Conservation (phyloP, 2,113 vertebrate genomes). For the Neolamprologus sp. region DNA sequence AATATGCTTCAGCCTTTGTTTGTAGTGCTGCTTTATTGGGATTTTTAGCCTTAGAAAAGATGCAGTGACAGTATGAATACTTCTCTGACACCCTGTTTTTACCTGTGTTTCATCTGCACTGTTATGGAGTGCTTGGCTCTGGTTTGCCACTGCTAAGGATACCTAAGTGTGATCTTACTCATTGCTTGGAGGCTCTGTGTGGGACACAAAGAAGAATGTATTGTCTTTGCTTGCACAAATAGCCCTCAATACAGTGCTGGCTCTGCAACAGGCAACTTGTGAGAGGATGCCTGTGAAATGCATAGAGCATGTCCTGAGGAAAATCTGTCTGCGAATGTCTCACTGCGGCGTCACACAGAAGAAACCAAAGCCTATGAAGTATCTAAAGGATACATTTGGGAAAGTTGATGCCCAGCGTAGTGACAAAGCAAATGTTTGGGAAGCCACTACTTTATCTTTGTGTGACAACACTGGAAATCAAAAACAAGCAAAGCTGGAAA, state of each 20-base stretch:
- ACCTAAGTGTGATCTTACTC: slow-evolving; percentile 12
- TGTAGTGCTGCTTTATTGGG: slow-evolving; percentile 1
- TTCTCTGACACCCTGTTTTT: slow-evolving; percentile 1
- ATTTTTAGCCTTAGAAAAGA: slow-evolving; percentile 12
- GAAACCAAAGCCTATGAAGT: not conserved
- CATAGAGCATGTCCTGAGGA: not conserved
- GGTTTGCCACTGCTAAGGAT: not conserved
- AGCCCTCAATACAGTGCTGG: not conserved
- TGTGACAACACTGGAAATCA: not conserved
- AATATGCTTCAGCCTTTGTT: not conserved
- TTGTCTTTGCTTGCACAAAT: slow-evolving; percentile 28
- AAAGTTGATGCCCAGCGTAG: not conserved
- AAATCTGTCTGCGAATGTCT: not conserved
- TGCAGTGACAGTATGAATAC: not conserved
- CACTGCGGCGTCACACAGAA: not conserved
- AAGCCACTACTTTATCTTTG: not conserved
- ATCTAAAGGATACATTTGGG: not conserved
- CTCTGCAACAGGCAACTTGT: not conserved
- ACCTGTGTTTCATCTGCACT: not conserved
- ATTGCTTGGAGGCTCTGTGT: slow-evolving; percentile 16
- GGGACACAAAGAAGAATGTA: slow-evolving; percentile 5
- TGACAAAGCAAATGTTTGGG: not conserved
- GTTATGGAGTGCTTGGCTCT: slow-evolving; percentile 13
- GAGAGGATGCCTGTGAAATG: not conserved
- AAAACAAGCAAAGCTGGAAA: not conserved